phyloP scores from a whole-genome alignment of 2,113 vertebrate species.

The Sinocyclocheilus anophthalmus region DNA sequence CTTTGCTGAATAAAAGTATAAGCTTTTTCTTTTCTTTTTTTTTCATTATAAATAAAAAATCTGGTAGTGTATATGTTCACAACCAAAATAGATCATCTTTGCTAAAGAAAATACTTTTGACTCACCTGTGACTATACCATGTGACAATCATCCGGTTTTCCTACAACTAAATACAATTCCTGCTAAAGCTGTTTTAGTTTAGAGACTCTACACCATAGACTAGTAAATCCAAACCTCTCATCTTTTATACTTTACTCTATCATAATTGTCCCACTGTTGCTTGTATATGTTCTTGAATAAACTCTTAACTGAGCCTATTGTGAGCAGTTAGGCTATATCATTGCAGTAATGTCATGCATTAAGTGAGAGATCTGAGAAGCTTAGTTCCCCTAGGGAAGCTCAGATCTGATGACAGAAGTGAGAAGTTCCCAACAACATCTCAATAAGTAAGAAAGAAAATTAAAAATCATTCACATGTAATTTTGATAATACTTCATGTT shows the following conservation, averaged over 20 bases:
- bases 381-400: background rate
- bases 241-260: too few species aligned
- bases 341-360: background rate
- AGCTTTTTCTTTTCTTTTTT: too few species aligned
- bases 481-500: background rate
- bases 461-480: background rate
- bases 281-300: background rate
- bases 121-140: too few species aligned
- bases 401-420: background rate
- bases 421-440: background rate
- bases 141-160: too few species aligned
- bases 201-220: background rate
- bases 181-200: background rate
- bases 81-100: too few species aligned
- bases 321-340: background rate
- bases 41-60: too few species aligned
- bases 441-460: background rate
- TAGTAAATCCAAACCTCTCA: too few species aligned
- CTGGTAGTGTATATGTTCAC: too few species aligned
- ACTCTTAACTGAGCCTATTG: background rate
- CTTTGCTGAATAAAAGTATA: too few species aligned
- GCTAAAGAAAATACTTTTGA: too few species aligned
- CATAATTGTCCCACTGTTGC: too few species aligned
- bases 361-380: background rate
- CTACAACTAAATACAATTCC: background rate